These are phyloP conservation scores for Epinephelus awoara DNA, from an alignment of 2,797 vertebrate species.

Conservation along the genomic window DNA sequence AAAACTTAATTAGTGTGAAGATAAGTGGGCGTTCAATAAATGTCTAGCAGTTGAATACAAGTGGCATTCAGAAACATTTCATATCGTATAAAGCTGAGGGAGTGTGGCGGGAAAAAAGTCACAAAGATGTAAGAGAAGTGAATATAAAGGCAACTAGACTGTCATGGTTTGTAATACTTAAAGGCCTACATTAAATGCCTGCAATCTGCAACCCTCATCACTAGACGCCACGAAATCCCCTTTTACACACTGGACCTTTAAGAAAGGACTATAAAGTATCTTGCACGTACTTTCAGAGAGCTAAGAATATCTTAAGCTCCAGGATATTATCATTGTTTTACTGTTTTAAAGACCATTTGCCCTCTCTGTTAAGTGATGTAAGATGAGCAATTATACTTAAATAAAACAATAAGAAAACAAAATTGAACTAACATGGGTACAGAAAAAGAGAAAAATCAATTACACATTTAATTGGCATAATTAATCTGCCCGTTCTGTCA, in stretches of 20 bases:
- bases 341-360: neutral
- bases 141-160: constrained; percentile 31
- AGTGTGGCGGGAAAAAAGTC: constrained; percentile 23
- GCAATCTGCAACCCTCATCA: too few relatives aligned
- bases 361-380: neutral
- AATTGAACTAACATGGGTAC: too few relatives aligned
- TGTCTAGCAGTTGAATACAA: constrained; percentile 82
- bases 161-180: constrained; percentile 4
- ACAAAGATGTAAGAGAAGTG: constrained; percentile 4
- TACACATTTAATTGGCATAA: neutral
- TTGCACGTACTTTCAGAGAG: neutral
- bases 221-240: too few relatives aligned
- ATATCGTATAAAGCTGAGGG: constrained; percentile 69
- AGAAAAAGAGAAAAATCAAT: too few relatives aligned
- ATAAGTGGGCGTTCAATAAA: constrained; percentile 87
- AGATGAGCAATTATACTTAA: neutral
- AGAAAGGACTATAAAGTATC: too few relatives aligned
- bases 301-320: neutral
- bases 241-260: too few relatives aligned
- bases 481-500: neutral
- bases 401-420: neutral
- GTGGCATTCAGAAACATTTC: constrained; percentile 82
- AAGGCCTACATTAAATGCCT: too few relatives aligned
- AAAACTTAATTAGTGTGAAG: constrained; percentile 89
- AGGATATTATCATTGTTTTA: neutral